Conservation (phyloP, 92 coral and sea anemone genomes). For the Epizoanthus illoricatus region DNA sequence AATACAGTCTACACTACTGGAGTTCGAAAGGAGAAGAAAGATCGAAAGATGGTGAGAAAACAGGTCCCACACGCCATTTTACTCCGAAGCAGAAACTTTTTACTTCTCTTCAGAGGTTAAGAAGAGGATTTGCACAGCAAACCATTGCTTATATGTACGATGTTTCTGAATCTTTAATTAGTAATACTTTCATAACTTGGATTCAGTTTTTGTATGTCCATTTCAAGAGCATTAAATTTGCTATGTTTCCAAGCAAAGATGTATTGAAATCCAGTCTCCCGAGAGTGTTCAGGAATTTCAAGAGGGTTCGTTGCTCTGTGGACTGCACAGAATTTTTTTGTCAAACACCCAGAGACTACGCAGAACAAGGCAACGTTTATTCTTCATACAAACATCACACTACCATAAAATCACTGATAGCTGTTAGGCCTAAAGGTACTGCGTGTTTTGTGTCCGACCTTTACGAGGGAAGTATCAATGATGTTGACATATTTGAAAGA, state of each 20-base stretch:
- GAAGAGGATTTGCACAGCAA: slow-evolving; percentile 18
- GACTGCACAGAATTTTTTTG: slow-evolving; percentile 19
- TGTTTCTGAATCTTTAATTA: neutral
- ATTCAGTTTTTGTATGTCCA: neutral
- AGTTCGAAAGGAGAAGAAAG: slow-evolving; percentile 18
- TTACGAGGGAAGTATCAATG: slow-evolving; percentile 1
- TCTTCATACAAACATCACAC: slow-evolving; percentile 7
- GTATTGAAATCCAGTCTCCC: neutral
- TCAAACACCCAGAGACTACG: slow-evolving; percentile 10
- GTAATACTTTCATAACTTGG: neutral
- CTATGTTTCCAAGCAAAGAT: neutral
- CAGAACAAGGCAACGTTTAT: slow-evolving; percentile 25
- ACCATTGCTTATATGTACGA: slow-evolving; percentile 5
- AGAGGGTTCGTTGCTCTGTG: slow-evolving; percentile 22
- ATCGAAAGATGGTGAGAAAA: slow-evolving; percentile 20
- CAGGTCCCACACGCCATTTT: slow-evolving; percentile 24
- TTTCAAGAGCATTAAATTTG: neutral
- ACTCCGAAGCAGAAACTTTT: slow-evolving; percentile 16
- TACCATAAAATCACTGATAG: slow-evolving; percentile 4
- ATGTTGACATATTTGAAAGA: slow-evolving; percentile 15
- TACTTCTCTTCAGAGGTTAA: slow-evolving; percentile 20
- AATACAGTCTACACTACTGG: slow-evolving; percentile 1
- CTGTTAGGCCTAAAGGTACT: slow-evolving; percentile 16
- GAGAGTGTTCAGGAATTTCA: slow-evolving; percentile 6
- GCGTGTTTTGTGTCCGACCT: slow-evolving; percentile 18